These are phyloP conservation scores for Onychomys arenicola DNA, from an alignment of 2,797 vertebrate species.

Conservation along the genomic window DNA sequence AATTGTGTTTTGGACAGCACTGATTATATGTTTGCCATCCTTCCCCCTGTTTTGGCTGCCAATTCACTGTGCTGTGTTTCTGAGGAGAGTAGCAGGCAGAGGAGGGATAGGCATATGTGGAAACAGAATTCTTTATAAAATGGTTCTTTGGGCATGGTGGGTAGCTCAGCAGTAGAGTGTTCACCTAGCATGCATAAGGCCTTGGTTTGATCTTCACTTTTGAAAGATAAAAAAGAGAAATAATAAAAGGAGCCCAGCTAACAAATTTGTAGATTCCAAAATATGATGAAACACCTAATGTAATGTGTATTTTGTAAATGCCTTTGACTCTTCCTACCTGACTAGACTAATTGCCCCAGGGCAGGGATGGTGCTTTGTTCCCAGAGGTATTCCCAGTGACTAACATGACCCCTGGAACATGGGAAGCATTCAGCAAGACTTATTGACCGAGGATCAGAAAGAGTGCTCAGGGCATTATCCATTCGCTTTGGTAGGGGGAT, in stretches of 20 bases:
- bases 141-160: neutral
- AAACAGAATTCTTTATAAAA: slow-evolving; percentile 14
- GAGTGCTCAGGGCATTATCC: slow-evolving; percentile 52
- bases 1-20: neutral
- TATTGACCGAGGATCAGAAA: slow-evolving; percentile 69
- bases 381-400: slow-evolving; percentile 67
- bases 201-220: neutral
- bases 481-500: slow-evolving; percentile 46
- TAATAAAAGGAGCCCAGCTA: neutral
- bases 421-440: slow-evolving; percentile 63
- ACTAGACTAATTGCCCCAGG: slow-evolving; percentile 63
- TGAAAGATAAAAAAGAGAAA: neutral
- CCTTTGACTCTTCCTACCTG: slow-evolving; percentile 60
- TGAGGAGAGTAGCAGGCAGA: neutral
- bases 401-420: slow-evolving; percentile 68
- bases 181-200: neutral
- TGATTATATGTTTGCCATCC: neutral
- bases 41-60: neutral
- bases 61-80: neutral
- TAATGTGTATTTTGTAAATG: slow-evolving; percentile 29
- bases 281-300: slow-evolving; percentile 64
- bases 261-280: slow-evolving; percentile 47
- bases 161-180: neutral
- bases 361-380: slow-evolving; percentile 70
- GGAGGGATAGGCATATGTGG: neutral